These are phyloP conservation scores for Herpetotheres cachinnans DNA, from an alignment of 2,113 vertebrate genomes.

Conservation along the genomic window DNA sequence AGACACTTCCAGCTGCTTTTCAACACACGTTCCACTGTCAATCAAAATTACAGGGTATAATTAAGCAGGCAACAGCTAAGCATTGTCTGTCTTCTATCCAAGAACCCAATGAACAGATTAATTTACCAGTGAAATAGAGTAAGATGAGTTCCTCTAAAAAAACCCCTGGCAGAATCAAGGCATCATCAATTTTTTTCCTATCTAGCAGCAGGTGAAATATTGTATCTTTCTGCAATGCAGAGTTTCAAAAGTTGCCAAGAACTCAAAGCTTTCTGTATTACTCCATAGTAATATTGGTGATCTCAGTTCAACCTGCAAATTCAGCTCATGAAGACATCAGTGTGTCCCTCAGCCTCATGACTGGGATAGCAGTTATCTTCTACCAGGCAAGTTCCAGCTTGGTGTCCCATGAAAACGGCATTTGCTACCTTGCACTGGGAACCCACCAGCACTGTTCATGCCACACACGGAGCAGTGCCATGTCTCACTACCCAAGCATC, in stretches of 20 bases:
- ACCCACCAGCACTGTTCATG: background rate
- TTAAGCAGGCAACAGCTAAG: slow-evolving; percentile 49
- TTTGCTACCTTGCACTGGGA: background rate
- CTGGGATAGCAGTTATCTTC: background rate
- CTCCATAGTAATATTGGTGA: background rate
- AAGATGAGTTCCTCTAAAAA: slow-evolving; percentile 8
- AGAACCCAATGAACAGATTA: slow-evolving; percentile 45
- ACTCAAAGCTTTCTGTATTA: background rate
- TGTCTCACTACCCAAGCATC: background rate
- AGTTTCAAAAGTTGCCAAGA: background rate
- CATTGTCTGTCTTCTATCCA: slow-evolving; percentile 23
- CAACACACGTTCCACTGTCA: background rate
- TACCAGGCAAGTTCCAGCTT: background rate
- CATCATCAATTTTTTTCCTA: background rate
- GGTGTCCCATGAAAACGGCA: background rate
- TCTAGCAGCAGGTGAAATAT: background rate
- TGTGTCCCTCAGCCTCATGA: background rate
- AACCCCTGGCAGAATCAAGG: background rate
- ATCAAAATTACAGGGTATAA: slow-evolving; percentile 49
- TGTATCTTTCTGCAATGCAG: background rate
- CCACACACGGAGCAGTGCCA: rapidly evolving
- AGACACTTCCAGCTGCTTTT: slow-evolving; percentile 26
- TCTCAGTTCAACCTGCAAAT: background rate
- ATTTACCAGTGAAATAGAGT: slow-evolving; percentile 45
- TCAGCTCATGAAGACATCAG: background rate